Percentiles rank a stretch among this genome's conserved stretches.
phyloP scores from a whole-genome alignment of 2,888 invertebrate species.

The Anodontia alba region DNA sequence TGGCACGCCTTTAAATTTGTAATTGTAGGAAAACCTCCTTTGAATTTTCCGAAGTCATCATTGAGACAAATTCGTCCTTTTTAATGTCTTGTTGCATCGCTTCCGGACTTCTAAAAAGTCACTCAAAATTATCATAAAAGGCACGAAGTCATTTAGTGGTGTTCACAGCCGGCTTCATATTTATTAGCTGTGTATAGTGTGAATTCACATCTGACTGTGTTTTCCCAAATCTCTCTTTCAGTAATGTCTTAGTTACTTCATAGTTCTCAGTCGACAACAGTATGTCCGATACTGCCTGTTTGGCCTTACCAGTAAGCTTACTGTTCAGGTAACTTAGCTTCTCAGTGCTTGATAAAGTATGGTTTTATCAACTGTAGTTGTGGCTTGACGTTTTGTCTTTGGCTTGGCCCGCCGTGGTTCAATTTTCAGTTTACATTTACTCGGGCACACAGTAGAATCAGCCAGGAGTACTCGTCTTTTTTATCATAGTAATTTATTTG shows the following conservation, averaged over 20 bases:
- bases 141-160: constrained; percentile 3
- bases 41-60: constrained; percentile 11
- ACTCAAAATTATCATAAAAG: constrained; percentile 16
- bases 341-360: background rate
- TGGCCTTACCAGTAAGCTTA: constrained; percentile 1
- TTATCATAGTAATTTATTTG: too few species aligned
- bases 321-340: constrained; percentile 24
- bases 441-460: too few species aligned
- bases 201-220: constrained; percentile 28
- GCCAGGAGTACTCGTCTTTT: too few species aligned
- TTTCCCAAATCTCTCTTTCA: constrained; percentile 22
- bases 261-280: background rate
- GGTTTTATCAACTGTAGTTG: constrained; percentile 16
- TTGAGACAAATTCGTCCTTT: constrained; percentile 21
- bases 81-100: constrained; percentile 9
- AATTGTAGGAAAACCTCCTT: constrained; percentile 14
- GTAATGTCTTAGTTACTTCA: background rate
- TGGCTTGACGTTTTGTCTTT: too few species aligned
- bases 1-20: constrained; percentile 14
- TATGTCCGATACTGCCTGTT: constrained; percentile 19
- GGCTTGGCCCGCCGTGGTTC: too few species aligned
- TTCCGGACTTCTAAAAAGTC: constrained; percentile 27
- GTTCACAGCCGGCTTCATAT: background rate
- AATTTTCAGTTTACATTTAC: too few species aligned
- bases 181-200: constrained; percentile 27